A percentile compares a stretch with the other conserved stretches of the same genome.
Conservation (phyloP, 2,888 invertebrate genomes). For the Kryphioiulus occultus region DNA sequence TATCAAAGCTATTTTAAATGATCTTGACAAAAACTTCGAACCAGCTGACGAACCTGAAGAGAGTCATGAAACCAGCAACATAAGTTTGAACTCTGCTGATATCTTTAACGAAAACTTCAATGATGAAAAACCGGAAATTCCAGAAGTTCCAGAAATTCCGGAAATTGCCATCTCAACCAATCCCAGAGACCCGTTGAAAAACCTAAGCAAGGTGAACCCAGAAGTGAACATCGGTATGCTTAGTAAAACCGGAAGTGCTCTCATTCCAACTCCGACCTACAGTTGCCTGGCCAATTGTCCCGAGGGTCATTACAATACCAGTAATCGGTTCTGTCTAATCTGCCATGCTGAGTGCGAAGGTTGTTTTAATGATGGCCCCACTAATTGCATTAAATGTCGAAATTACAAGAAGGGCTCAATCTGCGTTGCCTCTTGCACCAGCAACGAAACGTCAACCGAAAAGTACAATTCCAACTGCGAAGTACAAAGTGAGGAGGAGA, state of each 20-base stretch:
- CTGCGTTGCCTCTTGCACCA: not conserved
- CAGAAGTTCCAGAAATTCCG: too few species aligned
- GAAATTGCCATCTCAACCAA: not conserved
- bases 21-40: not conserved
- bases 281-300: not conserved
- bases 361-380: not conserved
- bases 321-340: not conserved
- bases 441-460: not conserved
- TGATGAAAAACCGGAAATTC: not conserved
- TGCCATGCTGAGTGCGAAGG: constrained; percentile 39
- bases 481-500: not conserved
- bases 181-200: not conserved
- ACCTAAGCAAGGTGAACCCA: not conserved
- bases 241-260: not conserved
- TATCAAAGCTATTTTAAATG: not conserved
- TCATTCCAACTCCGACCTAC: not conserved
- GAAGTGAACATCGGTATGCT: not conserved
- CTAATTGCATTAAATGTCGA: constrained; percentile 35
- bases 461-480: not conserved
- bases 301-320: not conserved
- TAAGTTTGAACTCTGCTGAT: not conserved
- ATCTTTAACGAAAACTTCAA: not conserved
- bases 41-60: not conserved
- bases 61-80: not conserved
- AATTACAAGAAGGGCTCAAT: not conserved